A percentile compares a stretch with the other conserved stretches of the same genome.
Conservation (phyloP, 1,140 invertebrate species). For the Anastrepha ludens region DNA sequence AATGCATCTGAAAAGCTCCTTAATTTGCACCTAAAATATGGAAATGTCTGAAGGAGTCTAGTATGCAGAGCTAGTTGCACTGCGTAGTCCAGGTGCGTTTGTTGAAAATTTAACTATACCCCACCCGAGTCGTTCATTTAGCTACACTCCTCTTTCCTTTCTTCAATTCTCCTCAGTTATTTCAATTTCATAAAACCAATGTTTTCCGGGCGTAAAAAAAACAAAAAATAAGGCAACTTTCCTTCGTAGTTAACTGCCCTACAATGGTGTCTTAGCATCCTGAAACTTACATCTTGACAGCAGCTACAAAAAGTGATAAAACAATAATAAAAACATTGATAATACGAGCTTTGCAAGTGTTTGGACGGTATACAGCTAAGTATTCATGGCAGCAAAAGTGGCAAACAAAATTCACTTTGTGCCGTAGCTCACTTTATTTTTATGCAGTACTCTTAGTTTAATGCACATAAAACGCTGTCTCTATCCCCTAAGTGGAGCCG, state of each 20-base stretch:
- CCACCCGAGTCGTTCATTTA: too few species aligned
- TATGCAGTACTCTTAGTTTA: not conserved
- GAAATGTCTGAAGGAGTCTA: too few species aligned
- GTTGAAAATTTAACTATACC: too few species aligned
- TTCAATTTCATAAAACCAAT: not conserved
- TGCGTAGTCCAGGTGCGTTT: too few species aligned
- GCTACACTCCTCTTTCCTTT: not conserved
- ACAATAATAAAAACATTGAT: not conserved
- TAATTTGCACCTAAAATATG: too few species aligned
- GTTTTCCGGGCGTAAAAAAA: too few species aligned
- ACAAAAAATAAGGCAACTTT: too few species aligned
- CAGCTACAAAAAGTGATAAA: not conserved
- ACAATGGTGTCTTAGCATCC: not conserved
- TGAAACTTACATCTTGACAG: not conserved
- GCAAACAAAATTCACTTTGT: conserved; percentile 30
- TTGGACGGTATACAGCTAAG: conserved; percentile 24
- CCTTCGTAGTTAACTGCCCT: not conserved
- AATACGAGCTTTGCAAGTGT: not conserved
- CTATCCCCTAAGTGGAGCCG: too few species aligned
- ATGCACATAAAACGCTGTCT: not conserved
- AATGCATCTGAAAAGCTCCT: too few species aligned
- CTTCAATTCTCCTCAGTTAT: not conserved
- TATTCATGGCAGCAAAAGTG: conserved; percentile 4
- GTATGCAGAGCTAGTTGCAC: too few species aligned
- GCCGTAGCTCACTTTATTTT: conserved; percentile 7